These are phyloP conservation scores for Ylistrum balloti DNA, from an alignment of 1,140 invertebrate genomes.

Conservation along the genomic window DNA sequence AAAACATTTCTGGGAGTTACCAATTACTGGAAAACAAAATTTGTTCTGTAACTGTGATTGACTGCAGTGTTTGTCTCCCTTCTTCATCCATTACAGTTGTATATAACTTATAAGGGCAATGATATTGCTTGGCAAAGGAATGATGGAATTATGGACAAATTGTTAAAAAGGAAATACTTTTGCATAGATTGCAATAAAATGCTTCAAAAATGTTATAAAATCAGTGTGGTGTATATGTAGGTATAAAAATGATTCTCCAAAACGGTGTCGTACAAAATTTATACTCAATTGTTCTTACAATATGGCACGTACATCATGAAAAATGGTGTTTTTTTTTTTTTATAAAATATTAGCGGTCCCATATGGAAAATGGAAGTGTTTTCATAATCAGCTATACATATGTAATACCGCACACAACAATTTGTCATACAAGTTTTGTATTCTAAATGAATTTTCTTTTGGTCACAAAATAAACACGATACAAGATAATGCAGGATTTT, in stretches of 20 bases:
- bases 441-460: background rate
- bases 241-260: constrained; percentile 34
- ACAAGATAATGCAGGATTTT: background rate
- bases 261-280: constrained; percentile 12
- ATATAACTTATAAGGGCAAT: background rate
- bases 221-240: background rate
- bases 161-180: background rate
- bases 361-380: background rate
- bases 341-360: constrained; percentile 21
- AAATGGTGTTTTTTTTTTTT: background rate
- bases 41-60: no score
- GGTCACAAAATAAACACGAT: constrained; percentile 3
- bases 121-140: constrained; percentile 22
- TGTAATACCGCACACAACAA: background rate
- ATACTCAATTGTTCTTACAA: background rate
- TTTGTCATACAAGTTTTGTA: background rate
- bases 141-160: constrained; percentile 15
- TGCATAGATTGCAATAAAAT: constrained; percentile 21
- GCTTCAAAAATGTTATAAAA: constrained; percentile 9
- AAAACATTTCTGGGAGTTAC: no score
- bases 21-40: no score
- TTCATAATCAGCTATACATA: background rate
- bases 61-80: no score
- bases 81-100: no score
- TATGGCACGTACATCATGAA: constrained; percentile 8